Evolutionary conservation across 2,797 vertebrate species (phyloP).

Genomic region (Syncerus caffer): DNA sequence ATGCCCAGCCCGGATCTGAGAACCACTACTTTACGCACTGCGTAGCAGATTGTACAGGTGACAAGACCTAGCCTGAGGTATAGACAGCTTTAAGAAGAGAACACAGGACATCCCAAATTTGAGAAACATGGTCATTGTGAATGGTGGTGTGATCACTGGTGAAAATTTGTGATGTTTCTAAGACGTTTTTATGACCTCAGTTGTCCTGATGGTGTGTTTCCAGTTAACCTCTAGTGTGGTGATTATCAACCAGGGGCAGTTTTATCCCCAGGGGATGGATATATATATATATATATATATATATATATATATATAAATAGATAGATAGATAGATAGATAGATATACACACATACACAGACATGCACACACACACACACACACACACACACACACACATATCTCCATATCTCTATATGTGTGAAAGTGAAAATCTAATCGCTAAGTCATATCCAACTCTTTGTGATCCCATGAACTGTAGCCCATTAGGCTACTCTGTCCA

Average conservation of each 20-base stretch:
- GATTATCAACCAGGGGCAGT: background rate
- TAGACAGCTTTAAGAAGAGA: background rate
- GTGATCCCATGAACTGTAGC: background rate
- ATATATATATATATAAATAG: accelerated
- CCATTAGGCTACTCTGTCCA: background rate
- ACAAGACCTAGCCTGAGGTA: background rate
- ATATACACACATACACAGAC: background rate
- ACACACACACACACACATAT: accelerated
- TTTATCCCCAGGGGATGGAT: background rate
- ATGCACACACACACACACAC: accelerated
- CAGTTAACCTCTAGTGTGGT: background rate
- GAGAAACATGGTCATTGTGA: background rate
- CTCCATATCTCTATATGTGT: background rate
- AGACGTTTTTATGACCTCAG: background rate
- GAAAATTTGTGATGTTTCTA: background rate
- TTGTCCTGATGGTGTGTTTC: background rate
- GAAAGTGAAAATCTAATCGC: background rate
- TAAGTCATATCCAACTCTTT: background rate
- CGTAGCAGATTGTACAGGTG: background rate
- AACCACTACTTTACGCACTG: background rate
- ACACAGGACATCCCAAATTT: background rate
- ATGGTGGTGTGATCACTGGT: background rate
- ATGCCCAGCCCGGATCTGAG: background rate
- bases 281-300: accelerated
- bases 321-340: accelerated